Percentiles rank a stretch among this genome's conserved stretches.
Evolutionary conservation across 2,888 invertebrate genomes (phyloP).

Genomic region (Dolomedes plantarius): DNA sequence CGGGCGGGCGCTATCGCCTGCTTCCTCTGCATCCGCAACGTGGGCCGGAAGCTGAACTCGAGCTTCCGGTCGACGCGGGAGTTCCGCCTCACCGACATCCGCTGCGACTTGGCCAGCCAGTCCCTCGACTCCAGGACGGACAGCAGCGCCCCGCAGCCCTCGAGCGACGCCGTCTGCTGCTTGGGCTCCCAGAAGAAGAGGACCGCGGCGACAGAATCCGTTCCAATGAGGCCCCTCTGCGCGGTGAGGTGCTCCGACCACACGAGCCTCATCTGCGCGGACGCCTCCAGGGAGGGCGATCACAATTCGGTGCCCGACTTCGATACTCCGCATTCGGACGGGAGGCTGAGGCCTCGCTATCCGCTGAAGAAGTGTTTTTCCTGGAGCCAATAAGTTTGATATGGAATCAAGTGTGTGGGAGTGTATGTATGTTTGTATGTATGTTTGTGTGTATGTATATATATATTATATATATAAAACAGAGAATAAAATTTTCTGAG

Average conservation of each 20-base stretch:
- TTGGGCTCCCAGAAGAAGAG: background rate
- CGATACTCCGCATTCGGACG: background rate
- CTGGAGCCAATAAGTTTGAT: too few relatives aligned
- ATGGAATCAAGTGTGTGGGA: too few relatives aligned
- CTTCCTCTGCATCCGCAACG: constrained; percentile 14
- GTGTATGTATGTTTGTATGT: too few relatives aligned
- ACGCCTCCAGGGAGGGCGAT: background rate
- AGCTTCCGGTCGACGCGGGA: constrained; percentile 26
- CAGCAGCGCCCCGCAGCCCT: background rate
- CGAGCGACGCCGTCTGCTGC: background rate
- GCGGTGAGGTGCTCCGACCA: background rate
- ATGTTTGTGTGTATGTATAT: too few relatives aligned
- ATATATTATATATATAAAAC: too few relatives aligned
- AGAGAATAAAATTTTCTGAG: too few relatives aligned
- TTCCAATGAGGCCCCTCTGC: background rate
- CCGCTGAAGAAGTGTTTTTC: too few relatives aligned
- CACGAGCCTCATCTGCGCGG: background rate
- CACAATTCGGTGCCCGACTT: background rate
- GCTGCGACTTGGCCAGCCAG: background rate
- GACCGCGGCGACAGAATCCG: background rate
- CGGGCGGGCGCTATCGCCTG: constrained; percentile 75
- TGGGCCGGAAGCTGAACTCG: constrained; percentile 11
- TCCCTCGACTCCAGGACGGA: background rate
- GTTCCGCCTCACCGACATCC: background rate
- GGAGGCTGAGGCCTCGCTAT: too few relatives aligned